These are phyloP conservation scores for Pholis gunnellus DNA, from an alignment of 2,113 vertebrate species.

Conservation along the genomic window DNA sequence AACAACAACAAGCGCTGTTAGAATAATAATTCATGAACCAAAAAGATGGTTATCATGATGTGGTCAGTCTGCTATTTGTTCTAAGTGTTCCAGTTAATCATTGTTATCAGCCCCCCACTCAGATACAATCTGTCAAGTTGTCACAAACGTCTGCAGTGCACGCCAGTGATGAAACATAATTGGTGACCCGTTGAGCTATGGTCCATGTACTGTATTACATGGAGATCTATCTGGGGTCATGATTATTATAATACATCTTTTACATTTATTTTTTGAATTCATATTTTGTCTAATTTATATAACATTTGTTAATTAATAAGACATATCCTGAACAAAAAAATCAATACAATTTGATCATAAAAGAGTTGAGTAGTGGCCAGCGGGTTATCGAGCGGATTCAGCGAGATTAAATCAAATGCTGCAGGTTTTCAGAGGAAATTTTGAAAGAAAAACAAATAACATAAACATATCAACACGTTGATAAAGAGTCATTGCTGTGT, in stretches of 20 bases:
- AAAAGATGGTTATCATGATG: conserved; percentile 20
- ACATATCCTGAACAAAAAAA: no score
- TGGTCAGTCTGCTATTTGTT: conserved; percentile 13
- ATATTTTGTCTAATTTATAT: no score
- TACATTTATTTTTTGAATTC: no score
- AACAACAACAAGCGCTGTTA: neutral
- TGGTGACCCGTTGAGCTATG: neutral
- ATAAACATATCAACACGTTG: neutral
- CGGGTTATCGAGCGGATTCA: neutral
- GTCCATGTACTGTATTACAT: neutral
- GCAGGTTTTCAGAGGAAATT: neutral
- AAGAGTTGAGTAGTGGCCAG: neutral
- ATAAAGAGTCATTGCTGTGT: neutral
- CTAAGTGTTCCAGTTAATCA: conserved; percentile 34
- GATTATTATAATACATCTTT: neutral
- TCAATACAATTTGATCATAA: no score
- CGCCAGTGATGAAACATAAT: conserved; percentile 19
- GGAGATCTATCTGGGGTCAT: neutral
- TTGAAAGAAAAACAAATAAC: no score
- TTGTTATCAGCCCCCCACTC: conserved; percentile 24
- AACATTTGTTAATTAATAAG: no score
- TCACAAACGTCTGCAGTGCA: conserved; percentile 9
- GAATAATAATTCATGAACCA: conserved; percentile 34
- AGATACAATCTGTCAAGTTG: conserved; percentile 34
- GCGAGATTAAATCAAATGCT: neutral